Base-by-base conservation (phyloP, 2,113 vertebrate species). In the Cygnus buccinator region DNA sequence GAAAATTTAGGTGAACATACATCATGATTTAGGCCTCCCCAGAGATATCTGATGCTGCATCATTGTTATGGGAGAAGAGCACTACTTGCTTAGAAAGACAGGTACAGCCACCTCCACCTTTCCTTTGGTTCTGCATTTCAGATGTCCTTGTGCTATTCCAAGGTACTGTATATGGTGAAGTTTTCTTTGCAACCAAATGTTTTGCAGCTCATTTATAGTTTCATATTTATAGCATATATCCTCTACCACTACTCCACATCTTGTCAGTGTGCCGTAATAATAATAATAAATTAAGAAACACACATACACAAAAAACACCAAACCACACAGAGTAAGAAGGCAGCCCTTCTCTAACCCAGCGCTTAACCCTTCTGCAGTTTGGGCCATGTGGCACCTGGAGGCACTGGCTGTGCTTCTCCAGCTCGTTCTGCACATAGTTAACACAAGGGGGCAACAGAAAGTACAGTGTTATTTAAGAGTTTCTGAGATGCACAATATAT, bases 31-130 rank as follows among this genome's bases (percentile, higher is more conserved):
- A 77, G 44, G 16, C 54, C 39, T 75, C 29, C 29, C 33, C 43
- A 59, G 35, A 31, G 9, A n/a, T 29, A 68, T 35, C 61, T 54
- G 73, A 28, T 58, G 35, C 33, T 62, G 2, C 0, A 2, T 16
- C 41, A 39, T 23, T 78, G 23, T 54, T 15, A 9, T 35, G 43
- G 20, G 21, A 72, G 25, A 48, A 63, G 15, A n/a, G 22, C 18
- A 29, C 6, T 6, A 29, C 23, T 13, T 87, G 52, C 55, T 83
- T 31, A 63, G 19, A 83, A 54, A 37, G 13, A 19, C 8, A 39
- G 20, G 6, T 15, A 23, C 0, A 0, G 9, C 39, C 22, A 48
- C 19, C 31, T 35, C 35, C 17, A 21, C 21, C 31, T 9, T 10
- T 39, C 21, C 26, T 66, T 87, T 22, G 11, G 15, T 31, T 80